Percentiles rank a stretch among this genome's conserved stretches.
Conservation (phyloP, 2,797 vertebrate genomes). For the Arnoldichthys spilopterus region DNA sequence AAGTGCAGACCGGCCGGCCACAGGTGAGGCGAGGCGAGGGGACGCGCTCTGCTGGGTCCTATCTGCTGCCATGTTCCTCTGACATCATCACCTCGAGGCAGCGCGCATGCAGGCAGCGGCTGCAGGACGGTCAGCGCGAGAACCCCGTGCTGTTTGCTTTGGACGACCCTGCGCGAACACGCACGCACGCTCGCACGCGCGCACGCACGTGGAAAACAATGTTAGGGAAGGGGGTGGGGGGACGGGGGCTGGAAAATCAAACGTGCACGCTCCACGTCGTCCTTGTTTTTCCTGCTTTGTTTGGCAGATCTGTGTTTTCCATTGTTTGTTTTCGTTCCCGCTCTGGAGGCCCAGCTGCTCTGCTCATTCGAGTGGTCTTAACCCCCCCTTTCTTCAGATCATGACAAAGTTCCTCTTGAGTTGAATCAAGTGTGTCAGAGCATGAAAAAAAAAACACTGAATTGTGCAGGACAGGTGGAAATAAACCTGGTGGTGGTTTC, state of each 20-base stretch:
- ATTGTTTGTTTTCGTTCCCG: slow-evolving; percentile 8
- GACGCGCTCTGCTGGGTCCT: slow-evolving; percentile 71
- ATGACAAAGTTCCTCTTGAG: not conserved
- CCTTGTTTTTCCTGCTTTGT: slow-evolving; percentile 12
- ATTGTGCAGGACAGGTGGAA: not conserved
- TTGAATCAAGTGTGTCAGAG: not conserved
- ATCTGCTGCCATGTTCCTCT: slow-evolving; percentile 70
- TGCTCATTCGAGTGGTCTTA: not conserved
- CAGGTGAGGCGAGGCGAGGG: slow-evolving; percentile 64
- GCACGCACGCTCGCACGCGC: not conserved
- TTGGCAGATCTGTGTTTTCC: not conserved
- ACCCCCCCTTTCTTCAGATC: not conserved
- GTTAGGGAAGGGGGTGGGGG: slow-evolving; percentile 12
- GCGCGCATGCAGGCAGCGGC: slow-evolving; percentile 15
- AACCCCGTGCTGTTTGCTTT: not conserved
- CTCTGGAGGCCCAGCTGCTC: slow-evolving; percentile 13
- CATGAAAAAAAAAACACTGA: not conserved
- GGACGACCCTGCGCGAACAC: not conserved
- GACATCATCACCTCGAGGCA: slow-evolving; percentile 41
- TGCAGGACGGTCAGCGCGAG: slow-evolving; percentile 1
- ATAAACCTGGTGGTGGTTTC: no score
- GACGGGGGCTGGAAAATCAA: not conserved
- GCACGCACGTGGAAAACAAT: slow-evolving; percentile 39
- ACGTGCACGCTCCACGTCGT: not conserved
- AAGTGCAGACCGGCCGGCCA: slow-evolving; percentile 65